These are phyloP conservation scores for Eptesicus fuscus DNA, from an alignment of 2,113 vertebrate genomes.

Conservation along the genomic window DNA sequence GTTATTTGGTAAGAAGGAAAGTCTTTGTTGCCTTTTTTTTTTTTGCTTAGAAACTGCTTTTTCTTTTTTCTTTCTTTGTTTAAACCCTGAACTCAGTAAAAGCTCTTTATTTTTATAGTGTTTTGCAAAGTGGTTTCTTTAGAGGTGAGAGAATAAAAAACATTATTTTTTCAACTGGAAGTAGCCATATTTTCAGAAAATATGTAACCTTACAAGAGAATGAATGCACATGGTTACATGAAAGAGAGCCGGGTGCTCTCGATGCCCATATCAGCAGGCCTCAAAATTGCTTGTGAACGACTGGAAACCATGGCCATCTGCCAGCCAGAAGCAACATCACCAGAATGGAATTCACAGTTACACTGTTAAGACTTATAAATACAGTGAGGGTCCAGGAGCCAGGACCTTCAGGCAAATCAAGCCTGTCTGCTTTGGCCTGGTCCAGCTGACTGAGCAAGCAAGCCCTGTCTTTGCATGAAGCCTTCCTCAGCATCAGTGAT, in stretches of 20 bases:
- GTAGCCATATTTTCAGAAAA: slow-evolving; percentile 37
- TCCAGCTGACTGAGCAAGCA: neutral
- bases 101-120: slow-evolving; percentile 44
- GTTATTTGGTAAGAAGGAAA: slow-evolving; percentile 73
- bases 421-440: slow-evolving; percentile 52
- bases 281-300: slow-evolving; percentile 31
- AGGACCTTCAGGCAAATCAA: slow-evolving; percentile 38
- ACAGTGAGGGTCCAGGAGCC: slow-evolving; percentile 54
- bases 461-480: neutral
- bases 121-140: neutral
- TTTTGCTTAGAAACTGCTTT: slow-evolving; percentile 62
- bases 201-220: slow-evolving; percentile 30
- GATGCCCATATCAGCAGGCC: slow-evolving; percentile 27
- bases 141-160: neutral
- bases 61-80: slow-evolving; percentile 44
- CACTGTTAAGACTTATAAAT: slow-evolving; percentile 53
- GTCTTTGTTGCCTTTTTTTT: slow-evolving; percentile 59
- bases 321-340: slow-evolving; percentile 65
- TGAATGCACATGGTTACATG: neutral
- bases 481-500: neutral
- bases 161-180: neutral
- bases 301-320: neutral
- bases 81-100: slow-evolving; percentile 44
- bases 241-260: slow-evolving; percentile 16
- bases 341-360: slow-evolving; percentile 64